Evolutionary conservation across 1,140 invertebrate species (phyloP), one percentile per base, ranked within the genome.

Genomic region (Stegodyphus dumicola): DNA sequence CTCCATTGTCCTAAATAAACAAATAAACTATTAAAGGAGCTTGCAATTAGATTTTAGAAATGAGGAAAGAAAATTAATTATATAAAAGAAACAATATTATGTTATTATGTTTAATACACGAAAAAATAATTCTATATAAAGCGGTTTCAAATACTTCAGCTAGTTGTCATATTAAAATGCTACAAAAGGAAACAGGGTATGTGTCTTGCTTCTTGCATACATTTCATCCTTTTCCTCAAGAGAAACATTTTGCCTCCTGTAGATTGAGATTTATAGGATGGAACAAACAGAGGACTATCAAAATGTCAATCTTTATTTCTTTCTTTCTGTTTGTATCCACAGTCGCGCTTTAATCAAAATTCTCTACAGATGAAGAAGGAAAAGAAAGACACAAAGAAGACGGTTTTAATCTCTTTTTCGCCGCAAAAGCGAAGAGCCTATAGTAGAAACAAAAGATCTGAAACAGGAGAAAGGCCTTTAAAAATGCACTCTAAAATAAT

Each of bases 401-500:
- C 54, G 53, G 53, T 70, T 79, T 70, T 79, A 79, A 79, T 79
- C 66, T 79, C 77, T 33, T 79, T 77, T 70, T 69, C 52, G 18
- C 77, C 65, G 18, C 65, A 77, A 77, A 79, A 66, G 70, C 33
- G 56, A 65, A 53, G 33, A 67, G 66, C 11, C 54, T 10, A 70
- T 54, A 33, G 56, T 51, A 33, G 48, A 70, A 54, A 79, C 10
- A 79, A 70, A n/a, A 53, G 53, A 64, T 52, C 52, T 49, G 74
- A 76, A 76, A 67, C 77, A 79, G 67, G 77, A 79, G 70, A 79
- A 79, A 53, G 70, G 65, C 33, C 67, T 79, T 79, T 79, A 79
- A 79, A 77, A 79, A 79, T 79, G 77, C 77, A 79, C 77, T 79
- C 77, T 70, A 69, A 79, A 79, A 79, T 70, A 79, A 79, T 79